phyloP scores from a whole-genome alignment of 2,888 invertebrate genomes.

The Eupelmus urozonus region DNA sequence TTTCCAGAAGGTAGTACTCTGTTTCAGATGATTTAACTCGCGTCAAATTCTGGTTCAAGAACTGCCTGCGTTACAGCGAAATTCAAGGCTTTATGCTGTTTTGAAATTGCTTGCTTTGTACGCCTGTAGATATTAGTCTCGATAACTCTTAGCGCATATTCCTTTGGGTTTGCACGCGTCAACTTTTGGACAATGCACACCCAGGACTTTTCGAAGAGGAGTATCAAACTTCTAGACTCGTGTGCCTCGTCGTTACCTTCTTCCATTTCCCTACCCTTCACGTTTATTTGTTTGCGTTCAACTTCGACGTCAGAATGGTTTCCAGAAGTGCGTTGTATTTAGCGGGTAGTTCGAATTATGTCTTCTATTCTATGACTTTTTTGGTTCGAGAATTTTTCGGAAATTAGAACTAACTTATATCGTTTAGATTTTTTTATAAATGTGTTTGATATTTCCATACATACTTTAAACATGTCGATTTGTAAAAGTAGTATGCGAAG shows the following conservation, averaged over 20 bases:
- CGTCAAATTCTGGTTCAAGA: no score
- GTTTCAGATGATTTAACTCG: no score
- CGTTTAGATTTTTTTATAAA: no score
- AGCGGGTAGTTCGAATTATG: no score
- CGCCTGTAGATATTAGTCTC: background rate
- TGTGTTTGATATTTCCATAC: no score
- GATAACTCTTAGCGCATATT: slow-evolving; percentile 57
- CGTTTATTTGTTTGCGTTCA: no score
- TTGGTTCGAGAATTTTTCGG: no score
- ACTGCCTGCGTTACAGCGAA: background rate
- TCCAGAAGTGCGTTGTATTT: slow-evolving; percentile 13
- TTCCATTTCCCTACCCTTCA: background rate
- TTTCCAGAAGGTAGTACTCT: background rate
- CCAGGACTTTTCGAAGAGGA: slow-evolving; percentile 72
- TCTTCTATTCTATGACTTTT: no score
- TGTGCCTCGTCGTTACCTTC: slow-evolving; percentile 54
- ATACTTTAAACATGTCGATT: no score
- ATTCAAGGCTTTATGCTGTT: background rate
- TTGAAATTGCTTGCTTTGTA: background rate
- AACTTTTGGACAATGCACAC: slow-evolving; percentile 74
- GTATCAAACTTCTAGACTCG: slow-evolving; percentile 71
- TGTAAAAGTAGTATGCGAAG: no score
- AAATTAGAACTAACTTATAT: no score
- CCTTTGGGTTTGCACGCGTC: slow-evolving; percentile 70
- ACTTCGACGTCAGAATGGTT: no score